Conservation (phyloP, 2,797 vertebrate genomes). For the Sphenodon punctatus region DNA sequence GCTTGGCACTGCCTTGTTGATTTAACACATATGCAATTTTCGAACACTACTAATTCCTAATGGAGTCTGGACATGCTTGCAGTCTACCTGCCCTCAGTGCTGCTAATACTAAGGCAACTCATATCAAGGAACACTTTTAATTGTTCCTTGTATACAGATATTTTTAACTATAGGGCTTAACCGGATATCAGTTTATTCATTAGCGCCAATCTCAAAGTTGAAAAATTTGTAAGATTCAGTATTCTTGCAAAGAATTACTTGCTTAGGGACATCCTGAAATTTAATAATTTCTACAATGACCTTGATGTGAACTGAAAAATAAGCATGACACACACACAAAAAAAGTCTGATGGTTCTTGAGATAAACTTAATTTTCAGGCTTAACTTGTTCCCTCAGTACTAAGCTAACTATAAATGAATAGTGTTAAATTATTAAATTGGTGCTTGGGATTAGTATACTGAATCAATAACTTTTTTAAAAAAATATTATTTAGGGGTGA, state of each 20-base stretch:
- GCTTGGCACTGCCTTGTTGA: conserved; percentile 69
- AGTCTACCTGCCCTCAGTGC: conserved; percentile 71
- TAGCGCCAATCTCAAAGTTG: conserved; percentile 57
- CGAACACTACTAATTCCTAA: conserved; percentile 62
- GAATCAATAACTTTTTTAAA: conserved; percentile 62
- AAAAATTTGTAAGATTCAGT: conserved; percentile 10
- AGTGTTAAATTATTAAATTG: conserved; percentile 73
- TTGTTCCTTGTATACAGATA: conserved; percentile 42
- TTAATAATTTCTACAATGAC: conserved; percentile 46
- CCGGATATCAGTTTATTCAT: conserved; percentile 53
- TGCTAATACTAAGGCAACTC: conserved; percentile 66
- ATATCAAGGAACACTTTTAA: not conserved
- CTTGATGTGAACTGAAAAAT: conserved; percentile 55
- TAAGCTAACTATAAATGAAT: conserved; percentile 59
- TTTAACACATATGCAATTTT: conserved; percentile 66
- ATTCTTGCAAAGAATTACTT: conserved; percentile 44
- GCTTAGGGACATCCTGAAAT: conserved; percentile 45
- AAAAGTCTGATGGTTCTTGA: conserved; percentile 56
- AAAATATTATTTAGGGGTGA: conserved; percentile 51
- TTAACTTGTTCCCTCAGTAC: conserved; percentile 55
- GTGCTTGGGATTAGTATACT: conserved; percentile 78
- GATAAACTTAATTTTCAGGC: conserved; percentile 62
- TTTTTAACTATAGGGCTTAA: conserved; percentile 49
- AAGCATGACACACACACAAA: conserved; percentile 58
- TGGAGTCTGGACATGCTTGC: conserved; percentile 48